Percentiles rank a stretch among this genome's conserved stretches.
Conservation (phyloP, 2,888 invertebrate species). For the Pyrrhosoma nymphula region DNA sequence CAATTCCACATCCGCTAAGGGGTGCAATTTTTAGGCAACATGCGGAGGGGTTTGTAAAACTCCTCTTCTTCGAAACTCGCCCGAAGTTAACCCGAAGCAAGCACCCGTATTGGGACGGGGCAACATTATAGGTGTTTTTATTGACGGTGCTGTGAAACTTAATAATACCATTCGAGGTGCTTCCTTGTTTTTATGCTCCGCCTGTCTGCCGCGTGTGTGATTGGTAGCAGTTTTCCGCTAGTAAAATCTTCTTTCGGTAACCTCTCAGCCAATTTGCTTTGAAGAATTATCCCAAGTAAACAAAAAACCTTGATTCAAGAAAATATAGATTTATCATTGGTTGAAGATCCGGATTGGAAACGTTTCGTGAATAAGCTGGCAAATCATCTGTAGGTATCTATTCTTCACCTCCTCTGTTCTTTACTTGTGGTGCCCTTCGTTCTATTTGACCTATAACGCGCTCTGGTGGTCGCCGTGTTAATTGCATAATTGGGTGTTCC, state of each 20-base stretch:
- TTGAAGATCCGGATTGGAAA: neutral
- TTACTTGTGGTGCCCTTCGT: neutral
- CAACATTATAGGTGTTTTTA: too few relatives aligned
- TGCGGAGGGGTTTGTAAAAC: too few relatives aligned
- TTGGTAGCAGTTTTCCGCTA: neutral
- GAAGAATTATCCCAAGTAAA: neutral
- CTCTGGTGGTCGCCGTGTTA: neutral
- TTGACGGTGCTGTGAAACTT: too few relatives aligned
- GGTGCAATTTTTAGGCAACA: too few relatives aligned
- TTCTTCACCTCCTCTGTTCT: neutral
- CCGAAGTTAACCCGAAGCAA: too few relatives aligned
- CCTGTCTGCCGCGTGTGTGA: too few relatives aligned
- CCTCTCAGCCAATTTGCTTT: neutral
- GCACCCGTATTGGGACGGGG: too few relatives aligned
- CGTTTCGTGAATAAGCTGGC: neutral
- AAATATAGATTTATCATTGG: neutral
- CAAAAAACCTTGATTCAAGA: neutral
- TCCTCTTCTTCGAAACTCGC: too few relatives aligned
- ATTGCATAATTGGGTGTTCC: neutral
- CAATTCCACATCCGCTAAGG: too few relatives aligned
- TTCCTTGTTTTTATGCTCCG: too few relatives aligned
- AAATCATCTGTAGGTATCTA: neutral
- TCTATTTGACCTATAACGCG: neutral
- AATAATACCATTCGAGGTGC: too few relatives aligned
- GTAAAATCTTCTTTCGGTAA: neutral